Percentiles rank a stretch among this genome's conserved stretches.
phyloP scores from a whole-genome alignment of 2,113 vertebrate genomes.

The Prionailurus viverrinus region DNA sequence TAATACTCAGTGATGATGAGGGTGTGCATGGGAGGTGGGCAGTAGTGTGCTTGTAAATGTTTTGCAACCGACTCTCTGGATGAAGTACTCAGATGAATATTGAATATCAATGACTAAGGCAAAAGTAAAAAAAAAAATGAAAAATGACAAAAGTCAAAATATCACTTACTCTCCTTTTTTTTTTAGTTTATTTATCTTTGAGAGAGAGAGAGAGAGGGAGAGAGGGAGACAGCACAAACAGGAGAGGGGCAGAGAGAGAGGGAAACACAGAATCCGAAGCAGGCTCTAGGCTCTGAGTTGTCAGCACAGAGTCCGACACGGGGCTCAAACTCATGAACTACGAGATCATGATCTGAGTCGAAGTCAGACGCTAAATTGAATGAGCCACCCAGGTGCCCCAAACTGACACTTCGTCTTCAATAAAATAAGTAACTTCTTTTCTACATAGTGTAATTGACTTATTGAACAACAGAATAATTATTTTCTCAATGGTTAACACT shows the following conservation, averaged over 20 bases:
- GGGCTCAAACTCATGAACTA: too few relatives aligned
- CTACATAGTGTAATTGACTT: neutral
- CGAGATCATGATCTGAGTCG: too few relatives aligned
- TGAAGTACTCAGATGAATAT: neutral
- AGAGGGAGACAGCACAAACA: too few relatives aligned
- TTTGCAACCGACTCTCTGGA: neutral
- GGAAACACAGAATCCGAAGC: too few relatives aligned
- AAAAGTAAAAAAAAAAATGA: neutral
- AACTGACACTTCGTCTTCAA: neutral
- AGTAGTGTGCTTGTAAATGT: neutral
- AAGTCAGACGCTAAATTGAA: too few relatives aligned
- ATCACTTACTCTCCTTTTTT: neutral
- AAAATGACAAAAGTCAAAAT: neutral
- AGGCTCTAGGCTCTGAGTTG: too few relatives aligned
- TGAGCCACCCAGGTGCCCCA: too few relatives aligned
- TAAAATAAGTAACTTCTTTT: neutral
- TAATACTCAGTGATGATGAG: neutral
- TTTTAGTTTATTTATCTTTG: too few relatives aligned
- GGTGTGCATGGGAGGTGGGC: neutral
- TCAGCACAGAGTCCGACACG: too few relatives aligned
- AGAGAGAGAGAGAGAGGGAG: too few relatives aligned
- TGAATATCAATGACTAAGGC: neutral
- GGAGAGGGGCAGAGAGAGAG: too few relatives aligned
- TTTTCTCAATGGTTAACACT: neutral
- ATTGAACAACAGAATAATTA: neutral